Conservation (phyloP, 2,113 vertebrate species). For the Otus sunia region DNA sequence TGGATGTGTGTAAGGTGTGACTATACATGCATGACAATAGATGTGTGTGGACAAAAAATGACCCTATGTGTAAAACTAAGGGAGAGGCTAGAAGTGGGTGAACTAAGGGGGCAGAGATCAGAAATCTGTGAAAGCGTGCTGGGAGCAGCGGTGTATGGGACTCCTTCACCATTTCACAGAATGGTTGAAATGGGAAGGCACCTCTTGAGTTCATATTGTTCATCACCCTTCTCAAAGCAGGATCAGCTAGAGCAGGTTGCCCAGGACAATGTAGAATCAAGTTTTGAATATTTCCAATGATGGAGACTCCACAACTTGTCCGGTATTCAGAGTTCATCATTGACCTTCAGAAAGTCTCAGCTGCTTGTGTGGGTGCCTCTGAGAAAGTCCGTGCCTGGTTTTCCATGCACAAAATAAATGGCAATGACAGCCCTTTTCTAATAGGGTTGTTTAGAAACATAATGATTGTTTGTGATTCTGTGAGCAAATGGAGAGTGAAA, state of each 20-base stretch:
- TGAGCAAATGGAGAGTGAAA: not conserved
- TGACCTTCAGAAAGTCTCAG: not conserved
- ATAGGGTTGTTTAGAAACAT: not conserved
- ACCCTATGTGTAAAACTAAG: not conserved
- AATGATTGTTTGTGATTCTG: not conserved
- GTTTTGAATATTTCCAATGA: not conserved
- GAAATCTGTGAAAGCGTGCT: not conserved
- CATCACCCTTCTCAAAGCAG: not conserved
- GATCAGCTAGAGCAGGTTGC: not conserved
- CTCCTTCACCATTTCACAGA: not conserved
- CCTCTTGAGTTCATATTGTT: not conserved
- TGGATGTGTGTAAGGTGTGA: not conserved
- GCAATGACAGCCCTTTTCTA: not conserved
- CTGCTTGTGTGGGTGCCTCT: not conserved
- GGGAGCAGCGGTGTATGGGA: not conserved
- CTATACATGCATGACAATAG: rapidly evolving
- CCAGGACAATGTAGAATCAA: not conserved
- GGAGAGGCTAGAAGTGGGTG: not conserved
- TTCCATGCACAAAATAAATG: not conserved
- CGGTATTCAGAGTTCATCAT: not conserved
- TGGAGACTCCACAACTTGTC: not conserved
- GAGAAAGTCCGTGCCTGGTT: not conserved
- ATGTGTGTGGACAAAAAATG: not conserved
- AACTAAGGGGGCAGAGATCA: not conserved
- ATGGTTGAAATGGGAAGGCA: not conserved